Percentiles rank a stretch among this genome's conserved stretches.
Conservation (phyloP, 2,888 invertebrate genomes). For the Netelia inedita region DNA sequence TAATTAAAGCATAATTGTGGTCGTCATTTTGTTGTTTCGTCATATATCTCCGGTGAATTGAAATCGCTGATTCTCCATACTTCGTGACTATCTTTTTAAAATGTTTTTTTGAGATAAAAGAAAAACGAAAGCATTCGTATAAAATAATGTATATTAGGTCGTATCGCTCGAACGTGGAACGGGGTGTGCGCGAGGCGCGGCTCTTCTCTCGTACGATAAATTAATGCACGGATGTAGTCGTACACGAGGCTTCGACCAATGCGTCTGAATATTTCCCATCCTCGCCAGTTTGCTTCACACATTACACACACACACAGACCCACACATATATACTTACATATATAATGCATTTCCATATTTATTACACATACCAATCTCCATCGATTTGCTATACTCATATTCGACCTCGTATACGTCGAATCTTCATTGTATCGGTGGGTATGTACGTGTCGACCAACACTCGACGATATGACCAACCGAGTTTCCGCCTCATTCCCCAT, state of each 20-base stretch:
- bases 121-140: neutral
- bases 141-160: neutral
- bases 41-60: slow-evolving; percentile 25
- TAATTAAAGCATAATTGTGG: slow-evolving; percentile 85
- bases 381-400: slow-evolving; percentile 41
- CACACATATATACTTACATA: slow-evolving; percentile 2
- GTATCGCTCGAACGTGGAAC: slow-evolving; percentile 36
- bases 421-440: neutral
- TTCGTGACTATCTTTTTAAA: slow-evolving; percentile 64
- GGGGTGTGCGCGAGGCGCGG: slow-evolving; percentile 69
- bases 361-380: slow-evolving; percentile 44
- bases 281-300: neutral
- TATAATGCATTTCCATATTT: slow-evolving; percentile 44
- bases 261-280: slow-evolving; percentile 43
- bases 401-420: slow-evolving; percentile 9
- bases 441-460: slow-evolving; percentile 37
- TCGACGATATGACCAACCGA: slow-evolving; percentile 31
- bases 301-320: slow-evolving; percentile 3
- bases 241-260: slow-evolving; percentile 15
- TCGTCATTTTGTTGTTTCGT: slow-evolving; percentile 83
- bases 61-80: slow-evolving; percentile 55
- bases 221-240: slow-evolving; percentile 78
- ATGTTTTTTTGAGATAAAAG: neutral
- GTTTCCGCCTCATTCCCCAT: slow-evolving; percentile 35
- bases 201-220: slow-evolving; percentile 76